phyloP scores from a whole-genome alignment of 1,140 invertebrate genomes.

The Sitophilus oryzae region DNA sequence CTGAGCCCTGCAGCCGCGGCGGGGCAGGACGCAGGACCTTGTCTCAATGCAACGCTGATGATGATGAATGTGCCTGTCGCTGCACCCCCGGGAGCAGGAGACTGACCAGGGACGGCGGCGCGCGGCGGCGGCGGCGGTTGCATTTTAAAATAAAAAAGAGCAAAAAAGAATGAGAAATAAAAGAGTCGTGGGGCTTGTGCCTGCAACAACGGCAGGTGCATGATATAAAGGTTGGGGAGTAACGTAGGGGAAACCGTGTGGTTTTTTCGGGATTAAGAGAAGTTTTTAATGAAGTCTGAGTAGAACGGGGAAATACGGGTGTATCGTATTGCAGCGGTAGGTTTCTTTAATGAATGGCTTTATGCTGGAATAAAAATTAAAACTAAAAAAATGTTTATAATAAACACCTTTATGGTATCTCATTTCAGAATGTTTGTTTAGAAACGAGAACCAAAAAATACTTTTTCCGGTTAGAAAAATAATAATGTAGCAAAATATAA shows the following conservation, averaged over 20 bases:
- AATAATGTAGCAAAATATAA: too few relatives aligned
- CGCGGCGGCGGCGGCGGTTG: conserved; percentile 13
- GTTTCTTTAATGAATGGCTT: background rate
- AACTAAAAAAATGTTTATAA: too few relatives aligned
- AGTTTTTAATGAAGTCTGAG: conserved; percentile 4
- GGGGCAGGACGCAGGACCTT: conserved; percentile 2
- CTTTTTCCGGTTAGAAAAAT: too few relatives aligned
- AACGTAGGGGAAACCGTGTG: background rate
- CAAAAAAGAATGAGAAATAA: background rate
- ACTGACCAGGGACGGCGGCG: background rate
- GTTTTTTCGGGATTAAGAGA: too few relatives aligned
- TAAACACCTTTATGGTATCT: too few relatives aligned
- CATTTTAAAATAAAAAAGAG: background rate
- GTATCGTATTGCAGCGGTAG: too few relatives aligned
- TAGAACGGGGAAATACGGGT: background rate
- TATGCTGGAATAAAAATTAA: background rate
- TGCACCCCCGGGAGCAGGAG: conserved; percentile 16
- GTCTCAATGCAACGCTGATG: conserved; percentile 26
- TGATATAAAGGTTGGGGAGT: background rate
- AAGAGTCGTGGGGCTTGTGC: background rate
- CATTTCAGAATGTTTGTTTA: too few relatives aligned
- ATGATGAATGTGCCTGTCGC: conserved; percentile 26
- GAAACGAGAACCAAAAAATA: too few relatives aligned
- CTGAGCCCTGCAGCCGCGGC: background rate
- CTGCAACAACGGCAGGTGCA: background rate